Base-by-base conservation (phyloP, 1,140 invertebrate genomes). In the Phymorhynchus buccinoides region DNA sequence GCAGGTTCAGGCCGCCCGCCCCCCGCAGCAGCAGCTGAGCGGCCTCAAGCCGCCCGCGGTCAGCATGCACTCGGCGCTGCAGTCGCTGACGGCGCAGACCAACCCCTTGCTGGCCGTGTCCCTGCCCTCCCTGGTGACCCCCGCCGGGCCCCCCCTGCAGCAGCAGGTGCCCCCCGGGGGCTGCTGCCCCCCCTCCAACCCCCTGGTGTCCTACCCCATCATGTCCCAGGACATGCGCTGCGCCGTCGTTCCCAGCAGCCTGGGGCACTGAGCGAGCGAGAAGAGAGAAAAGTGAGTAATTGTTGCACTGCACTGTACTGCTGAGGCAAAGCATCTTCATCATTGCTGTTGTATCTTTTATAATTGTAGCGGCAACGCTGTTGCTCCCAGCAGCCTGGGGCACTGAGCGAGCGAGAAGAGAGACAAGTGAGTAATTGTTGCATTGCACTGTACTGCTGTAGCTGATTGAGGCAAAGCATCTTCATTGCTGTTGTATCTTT, bases 131-230 rank as follows among this genome's bases (percentile, higher is more conserved):
- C 88, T 91, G 75, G 89, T 89, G 83, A 87, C 37, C 66, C 85
- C 48, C 86, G 86, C 90, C 44, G 83, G 90, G 37, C 89, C 90
- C 27, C 89, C 89, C 91, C 93, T 90, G 91, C 93, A 85, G 91
- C 93, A 86, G 83, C 93, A 85, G 91, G 93, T 86, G 83, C 91
- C 91, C 27, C 94, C 84, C 48, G 85, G 86, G n/a, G 87, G 82
- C 66, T 86, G 87, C 79, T 89, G 92, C 82, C 92, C 91, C 62
- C 92, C 94, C 7, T 92, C 93, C 16, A 95, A 95, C 35, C 94
- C 95, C 1, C 94, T 96, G 80, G 95, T 96, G 52, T 96, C 96
- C 22, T 96, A 96, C 91, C 96, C 96, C 22, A 96, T 96, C 78
- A 95, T 96, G 94, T 95, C 95, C 39, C 95, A 96, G 89, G 90